These are phyloP conservation scores for Artibeus jamaicensis DNA, from an alignment of 2,797 vertebrate species.

Conservation along the genomic window DNA sequence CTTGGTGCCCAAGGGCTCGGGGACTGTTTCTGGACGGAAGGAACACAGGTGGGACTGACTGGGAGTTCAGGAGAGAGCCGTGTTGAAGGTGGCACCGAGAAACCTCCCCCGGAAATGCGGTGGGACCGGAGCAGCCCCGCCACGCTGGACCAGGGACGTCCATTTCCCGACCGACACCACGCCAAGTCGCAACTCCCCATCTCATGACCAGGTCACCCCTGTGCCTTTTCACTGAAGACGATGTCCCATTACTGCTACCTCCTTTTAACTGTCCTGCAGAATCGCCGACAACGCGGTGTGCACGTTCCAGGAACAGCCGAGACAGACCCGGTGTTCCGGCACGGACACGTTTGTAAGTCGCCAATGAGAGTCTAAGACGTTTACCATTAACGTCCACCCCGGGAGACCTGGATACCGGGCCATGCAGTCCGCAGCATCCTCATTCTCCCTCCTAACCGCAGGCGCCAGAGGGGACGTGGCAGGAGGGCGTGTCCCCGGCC, in stretches of 20 bases:
- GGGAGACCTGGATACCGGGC: background rate
- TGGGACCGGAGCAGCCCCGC: rapidly evolving
- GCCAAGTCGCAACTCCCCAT: background rate
- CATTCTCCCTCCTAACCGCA: background rate
- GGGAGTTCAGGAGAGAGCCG: background rate
- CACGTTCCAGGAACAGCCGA: background rate
- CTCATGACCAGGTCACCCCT: background rate
- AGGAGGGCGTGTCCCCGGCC: rapidly evolving
- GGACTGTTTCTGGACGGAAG: no score
- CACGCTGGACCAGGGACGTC: background rate
- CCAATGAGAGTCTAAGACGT: background rate
- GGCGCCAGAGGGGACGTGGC: background rate
- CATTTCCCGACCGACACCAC: background rate
- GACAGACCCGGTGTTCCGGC: background rate
- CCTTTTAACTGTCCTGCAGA: background rate
- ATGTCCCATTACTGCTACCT: background rate
- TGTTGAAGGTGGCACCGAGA: background rate
- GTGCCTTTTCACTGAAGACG: background rate
- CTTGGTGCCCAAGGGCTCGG: no score
- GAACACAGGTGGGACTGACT: background rate
- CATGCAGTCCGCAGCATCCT: no score
- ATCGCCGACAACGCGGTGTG: background rate
- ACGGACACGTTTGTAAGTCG: background rate
- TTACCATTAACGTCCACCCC: background rate
- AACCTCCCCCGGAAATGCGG: background rate